Base-by-base conservation (phyloP, 1,140 invertebrate species). In the Nylanderia fulva region DNA sequence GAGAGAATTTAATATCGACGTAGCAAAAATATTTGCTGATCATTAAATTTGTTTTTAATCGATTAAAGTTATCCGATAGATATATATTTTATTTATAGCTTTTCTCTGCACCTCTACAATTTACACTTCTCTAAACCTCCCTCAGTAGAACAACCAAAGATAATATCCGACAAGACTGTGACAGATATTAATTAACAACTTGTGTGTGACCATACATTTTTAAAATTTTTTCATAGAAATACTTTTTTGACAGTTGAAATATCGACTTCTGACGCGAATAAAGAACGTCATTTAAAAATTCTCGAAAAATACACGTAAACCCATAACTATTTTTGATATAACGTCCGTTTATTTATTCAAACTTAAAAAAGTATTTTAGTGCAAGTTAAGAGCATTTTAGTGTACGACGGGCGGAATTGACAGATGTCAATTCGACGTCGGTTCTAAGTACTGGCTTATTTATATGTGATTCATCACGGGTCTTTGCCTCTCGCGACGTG, bases 401-500 rank as follows among this genome's bases (percentile, higher is more conserved):
- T 68, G 39, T 21, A 45, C 36, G 21, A 21, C 21, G 13, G n/a
- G 11, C 18, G 21, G 29, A 52, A 15, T 45, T 45, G 24, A 48
- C 33, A 15, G 18, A 52, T 21, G 24, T 69, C 21, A 3, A 9
- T 36, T 54, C 18, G 33, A 52, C 33, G 24, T 69, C 21, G 7
- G 11, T 36, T 54, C 18, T 24, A 39, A 54, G 27, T 52, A 48
- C n/a, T 0, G 29, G 0, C 54, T 71, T 45, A 82, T 72, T 58
- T 72, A 72, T 76, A 76, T 54, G 24, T 64, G 63, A 85, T 69
- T 85, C 75, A 80, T 48, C 54, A 68, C 74, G 45, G 80, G 87
- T 89, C 88, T 89, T 90, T 90, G 87, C 68, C 85, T 89, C 75
- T 89, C 75, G 13, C 27, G 27, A 54, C 54, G 39, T 61, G 29